Evolutionary conservation across 2,888 invertebrate species (phyloP), one percentile per base, ranked within the genome.

Genomic region (Athalia rosae): DNA sequence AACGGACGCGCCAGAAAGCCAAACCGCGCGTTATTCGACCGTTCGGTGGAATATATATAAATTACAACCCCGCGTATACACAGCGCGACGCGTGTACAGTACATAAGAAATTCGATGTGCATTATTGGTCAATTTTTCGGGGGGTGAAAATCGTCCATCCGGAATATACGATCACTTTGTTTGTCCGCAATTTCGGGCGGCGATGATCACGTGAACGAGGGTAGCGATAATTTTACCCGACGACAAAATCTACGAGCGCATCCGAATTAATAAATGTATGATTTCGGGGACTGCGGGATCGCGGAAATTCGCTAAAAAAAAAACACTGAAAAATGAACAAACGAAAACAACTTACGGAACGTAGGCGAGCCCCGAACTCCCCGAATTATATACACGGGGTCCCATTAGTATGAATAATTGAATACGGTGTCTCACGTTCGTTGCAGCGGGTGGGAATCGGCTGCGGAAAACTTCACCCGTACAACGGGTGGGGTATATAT

Each of bases 131-230:
- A 87, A 87, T 87, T 88, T 87, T 86, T 85, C 84, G 86, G 86
- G 84, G 86, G 86, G 86, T 85, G 85, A 84, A 84, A 86, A 81
- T 83, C 88, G 86, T 83, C 86, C 89, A 86, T 80, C 86, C 84
- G 88, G 88, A 89, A 89, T 87, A 88, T 85, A 28, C 28, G 28
- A 89, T 88, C 85, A 86, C 88, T 89, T 89, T 88, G 88, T 89
- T 86, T 86, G 87, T 81, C 80, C 63, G 76, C 59, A 61, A 9
- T 28, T 8, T 81, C 80, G n/a, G n/a, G n/a, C n/a, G n/a, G n/a
- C n/a, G 56, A 76, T 56, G 28, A 28, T 28, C 28, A 28, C 66
- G 9, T n/a, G 8, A 83, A 81, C 81, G 80, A 80, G 81, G 79
- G 53, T 3, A 71, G 53, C 58, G 71, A 71, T 56, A 50, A 11